Percentiles rank a stretch among this genome's conserved stretches.
These are phyloP conservation scores for Glyptemys insculpta DNA, from an alignment of 2,797 vertebrate genomes.

Conservation along the genomic window DNA sequence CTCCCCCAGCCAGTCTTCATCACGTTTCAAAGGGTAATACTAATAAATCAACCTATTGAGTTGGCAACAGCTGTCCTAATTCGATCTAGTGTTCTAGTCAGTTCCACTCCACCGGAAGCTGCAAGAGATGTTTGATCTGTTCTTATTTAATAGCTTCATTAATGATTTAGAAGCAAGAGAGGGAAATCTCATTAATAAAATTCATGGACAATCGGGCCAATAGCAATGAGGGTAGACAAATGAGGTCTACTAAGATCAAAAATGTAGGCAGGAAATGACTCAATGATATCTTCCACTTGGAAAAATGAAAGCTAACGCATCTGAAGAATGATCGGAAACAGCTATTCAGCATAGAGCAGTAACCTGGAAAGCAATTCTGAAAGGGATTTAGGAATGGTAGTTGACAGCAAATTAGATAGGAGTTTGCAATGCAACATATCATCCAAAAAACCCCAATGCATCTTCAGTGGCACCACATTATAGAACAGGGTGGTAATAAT, in stretches of 20 bases:
- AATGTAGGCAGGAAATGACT: conserved; percentile 43
- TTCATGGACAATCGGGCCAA: not conserved
- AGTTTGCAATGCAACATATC: not conserved
- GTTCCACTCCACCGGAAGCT: not conserved
- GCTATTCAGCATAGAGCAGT: not conserved
- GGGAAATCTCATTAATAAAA: not conserved
- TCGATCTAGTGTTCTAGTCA: not conserved
- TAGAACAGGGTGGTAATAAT: not conserved
- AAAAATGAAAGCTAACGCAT: conserved; percentile 38
- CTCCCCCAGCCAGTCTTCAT: not conserved
- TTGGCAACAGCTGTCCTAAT: not conserved
- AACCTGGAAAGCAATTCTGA: not conserved
- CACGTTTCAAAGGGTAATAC: not conserved
- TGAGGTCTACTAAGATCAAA: conserved; percentile 7
- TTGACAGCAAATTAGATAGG: not conserved
- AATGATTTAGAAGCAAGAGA: not conserved
- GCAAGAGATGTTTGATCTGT: not conserved
- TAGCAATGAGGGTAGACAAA: not conserved
- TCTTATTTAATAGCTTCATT: not conserved
- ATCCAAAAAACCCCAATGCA: not conserved
- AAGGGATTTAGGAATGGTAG: not conserved
- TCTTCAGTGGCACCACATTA: not conserved
- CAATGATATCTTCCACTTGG: conserved; percentile 45
- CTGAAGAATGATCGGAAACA: conserved; percentile 39
- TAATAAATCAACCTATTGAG: not conserved